Evolutionary conservation across 2,888 invertebrate genomes (phyloP), one percentile per base, ranked within the genome.

Genomic region (Anodontia alba): DNA sequence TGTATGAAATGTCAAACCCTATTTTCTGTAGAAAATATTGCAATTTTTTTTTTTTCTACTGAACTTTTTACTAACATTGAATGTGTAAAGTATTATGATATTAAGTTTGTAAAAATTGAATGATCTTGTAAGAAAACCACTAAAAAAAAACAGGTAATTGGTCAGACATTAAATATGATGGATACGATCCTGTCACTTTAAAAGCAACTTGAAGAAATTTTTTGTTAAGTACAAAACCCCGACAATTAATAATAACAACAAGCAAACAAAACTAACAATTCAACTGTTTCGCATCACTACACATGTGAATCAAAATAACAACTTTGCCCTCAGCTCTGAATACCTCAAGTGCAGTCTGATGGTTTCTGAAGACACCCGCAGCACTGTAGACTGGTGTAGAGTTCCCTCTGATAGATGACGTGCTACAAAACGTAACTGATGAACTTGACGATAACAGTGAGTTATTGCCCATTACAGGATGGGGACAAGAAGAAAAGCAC

Each of bases 291-390:
- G 62, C 62, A 33, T 20, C 62, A 33, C 5, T 31, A 1, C 62
- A 33, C 62, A 62, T 62, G 33, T 33, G 62, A 62, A 26, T 54
- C 54, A 54, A 54, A 54, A 23, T n/a, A 54, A 54, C 54, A 54
- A 54, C 54, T 54, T n/a, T 62, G 62, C 62, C 62, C 62, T 62
- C 12, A 62, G 33, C 12, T 62, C 33, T 62, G 62, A 62, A 62
- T 62, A 62, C 62, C 62, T 62, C 23, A 15, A 23, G 62, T 62
- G 62, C 62, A 62, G 62, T 62, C 10, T 62, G 62, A 62, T 17
- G 62, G 62, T 62, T 33, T 62, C 62, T 8, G 62, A 62, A 62
- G 23, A 20, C 33, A 33, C 29, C 23, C 23, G 31, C 12, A 29
- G 33, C 29, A 20, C 33, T 33, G 15, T 29, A 29, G 29, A 20